Conservation (phyloP, 1,140 invertebrate species). For the Nasonia vitripennis region DNA sequence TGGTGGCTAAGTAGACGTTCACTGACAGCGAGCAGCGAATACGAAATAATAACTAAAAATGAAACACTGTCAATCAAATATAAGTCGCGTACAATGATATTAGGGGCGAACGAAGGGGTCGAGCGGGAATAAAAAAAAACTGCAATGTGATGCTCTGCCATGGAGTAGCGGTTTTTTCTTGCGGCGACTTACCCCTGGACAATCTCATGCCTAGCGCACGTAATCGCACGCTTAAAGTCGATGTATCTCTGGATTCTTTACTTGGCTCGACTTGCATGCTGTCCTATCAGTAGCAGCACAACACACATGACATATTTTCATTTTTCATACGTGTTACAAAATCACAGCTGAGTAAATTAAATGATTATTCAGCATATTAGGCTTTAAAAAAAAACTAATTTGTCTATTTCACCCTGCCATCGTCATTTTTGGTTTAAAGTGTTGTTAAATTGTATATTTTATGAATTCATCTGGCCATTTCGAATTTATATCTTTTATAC, state of each 20-base stretch:
- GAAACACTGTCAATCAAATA: background rate
- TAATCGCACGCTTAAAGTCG: conserved; percentile 73
- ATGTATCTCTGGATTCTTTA: conserved; percentile 74
- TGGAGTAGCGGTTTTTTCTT: conserved; percentile 15
- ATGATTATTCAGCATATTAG: conserved; percentile 5
- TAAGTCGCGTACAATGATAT: conserved; percentile 23
- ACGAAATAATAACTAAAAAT: conserved; percentile 1
- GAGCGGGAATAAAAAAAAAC: conserved; percentile 19
- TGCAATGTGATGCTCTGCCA: conserved; percentile 31
- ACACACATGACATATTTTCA: conserved; percentile 71
- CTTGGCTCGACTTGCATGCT: conserved; percentile 76
- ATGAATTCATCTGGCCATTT: background rate
- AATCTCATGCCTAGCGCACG: conserved; percentile 74
- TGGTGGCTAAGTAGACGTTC: background rate
- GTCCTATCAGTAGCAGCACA: conserved; percentile 74
- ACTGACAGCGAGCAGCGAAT: background rate
- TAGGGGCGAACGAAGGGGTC: background rate
- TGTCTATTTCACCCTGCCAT: background rate
- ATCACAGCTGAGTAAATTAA: conserved; percentile 5
- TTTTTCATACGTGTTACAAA: conserved; percentile 33
- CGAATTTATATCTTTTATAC: too few relatives aligned
- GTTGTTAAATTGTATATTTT: background rate
- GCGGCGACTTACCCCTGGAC: conserved; percentile 74
- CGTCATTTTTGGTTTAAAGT: background rate
- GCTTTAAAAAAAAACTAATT: background rate